Conservation (phyloP, 2,888 invertebrate genomes). For the Pterostichus niger region DNA sequence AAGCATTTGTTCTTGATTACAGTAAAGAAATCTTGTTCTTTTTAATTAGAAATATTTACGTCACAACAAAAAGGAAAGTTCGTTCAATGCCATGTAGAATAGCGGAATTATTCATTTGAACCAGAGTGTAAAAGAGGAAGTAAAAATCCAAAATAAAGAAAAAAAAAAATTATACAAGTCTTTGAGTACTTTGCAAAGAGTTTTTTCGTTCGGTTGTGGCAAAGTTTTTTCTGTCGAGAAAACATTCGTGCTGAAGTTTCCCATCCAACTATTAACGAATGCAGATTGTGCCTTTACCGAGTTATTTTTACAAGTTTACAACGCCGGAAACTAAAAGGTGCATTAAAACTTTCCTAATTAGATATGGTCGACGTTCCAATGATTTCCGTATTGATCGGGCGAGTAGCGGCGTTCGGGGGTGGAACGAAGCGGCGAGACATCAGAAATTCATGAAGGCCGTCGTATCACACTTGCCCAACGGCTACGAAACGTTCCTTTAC, state of each 20-base stretch:
- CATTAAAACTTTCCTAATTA: conserved; percentile 66
- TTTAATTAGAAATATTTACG: conserved; percentile 23
- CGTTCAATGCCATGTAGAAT: conserved; percentile 30
- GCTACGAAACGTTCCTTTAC: conserved; percentile 43
- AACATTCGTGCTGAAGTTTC: conserved; percentile 42
- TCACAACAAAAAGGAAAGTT: conserved; percentile 28
- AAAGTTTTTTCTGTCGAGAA: conserved; percentile 50
- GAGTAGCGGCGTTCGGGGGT: background rate
- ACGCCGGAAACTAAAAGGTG: conserved; percentile 65
- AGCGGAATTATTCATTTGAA: conserved; percentile 55
- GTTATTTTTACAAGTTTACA: conserved; percentile 66
- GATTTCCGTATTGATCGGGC: conserved; percentile 58
- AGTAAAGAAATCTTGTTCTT: conserved; percentile 1
- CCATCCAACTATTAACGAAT: conserved; percentile 65
- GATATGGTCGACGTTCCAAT: conserved; percentile 63
- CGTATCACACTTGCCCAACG: conserved; percentile 35
- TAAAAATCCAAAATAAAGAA: conserved; percentile 48
- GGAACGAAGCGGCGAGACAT: background rate
- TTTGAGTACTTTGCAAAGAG: conserved; percentile 57
- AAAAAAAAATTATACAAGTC: conserved; percentile 61
- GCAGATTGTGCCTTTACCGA: conserved; percentile 64
- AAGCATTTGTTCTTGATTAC: background rate
- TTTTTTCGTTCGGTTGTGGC: conserved; percentile 49
- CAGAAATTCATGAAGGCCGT: conserved; percentile 36
- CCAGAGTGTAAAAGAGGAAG: conserved; percentile 35